A percentile compares a stretch with the other conserved stretches of the same genome.
Conservation (phyloP, 2,888 invertebrate species). For the Dryococelus australis region DNA sequence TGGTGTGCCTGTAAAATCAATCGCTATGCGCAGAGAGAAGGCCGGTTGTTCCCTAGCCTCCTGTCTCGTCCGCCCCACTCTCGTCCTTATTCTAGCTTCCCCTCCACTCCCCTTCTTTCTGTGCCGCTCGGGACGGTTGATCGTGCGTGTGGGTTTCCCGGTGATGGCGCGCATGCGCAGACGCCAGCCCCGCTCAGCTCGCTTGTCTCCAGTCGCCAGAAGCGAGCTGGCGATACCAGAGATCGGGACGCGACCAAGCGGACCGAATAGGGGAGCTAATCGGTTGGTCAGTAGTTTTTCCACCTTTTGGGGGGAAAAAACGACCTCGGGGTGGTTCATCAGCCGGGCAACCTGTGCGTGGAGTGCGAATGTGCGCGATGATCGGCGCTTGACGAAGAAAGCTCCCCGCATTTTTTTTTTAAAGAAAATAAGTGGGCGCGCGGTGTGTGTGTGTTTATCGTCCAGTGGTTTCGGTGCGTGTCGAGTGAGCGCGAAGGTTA, state of each 20-base stretch:
- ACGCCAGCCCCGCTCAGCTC: not conserved
- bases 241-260: not conserved
- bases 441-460: not conserved
- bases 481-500: too few species aligned
- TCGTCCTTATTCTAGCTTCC: not conserved
- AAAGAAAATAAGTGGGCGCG: not conserved
- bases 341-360: not conserved
- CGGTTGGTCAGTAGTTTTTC: too few species aligned
- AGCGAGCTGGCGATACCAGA: not conserved
- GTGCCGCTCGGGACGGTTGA: not conserved
- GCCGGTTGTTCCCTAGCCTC: not conserved
- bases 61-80: not conserved
- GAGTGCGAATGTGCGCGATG: not conserved
- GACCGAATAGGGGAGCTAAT: not conserved
- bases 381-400: not conserved
- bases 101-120: not conserved
- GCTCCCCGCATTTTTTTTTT: not conserved
- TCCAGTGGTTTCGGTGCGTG: not conserved
- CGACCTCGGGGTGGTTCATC: too few species aligned
- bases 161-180: not conserved
- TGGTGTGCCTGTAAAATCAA: conserved; percentile 3
- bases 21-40: not conserved
- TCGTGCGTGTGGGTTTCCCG: not conserved
- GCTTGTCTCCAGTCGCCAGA: not conserved
- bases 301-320: too few species aligned